These are phyloP conservation scores for Pitta sordida DNA, from an alignment of 2,113 vertebrate genomes.

Conservation along the genomic window DNA sequence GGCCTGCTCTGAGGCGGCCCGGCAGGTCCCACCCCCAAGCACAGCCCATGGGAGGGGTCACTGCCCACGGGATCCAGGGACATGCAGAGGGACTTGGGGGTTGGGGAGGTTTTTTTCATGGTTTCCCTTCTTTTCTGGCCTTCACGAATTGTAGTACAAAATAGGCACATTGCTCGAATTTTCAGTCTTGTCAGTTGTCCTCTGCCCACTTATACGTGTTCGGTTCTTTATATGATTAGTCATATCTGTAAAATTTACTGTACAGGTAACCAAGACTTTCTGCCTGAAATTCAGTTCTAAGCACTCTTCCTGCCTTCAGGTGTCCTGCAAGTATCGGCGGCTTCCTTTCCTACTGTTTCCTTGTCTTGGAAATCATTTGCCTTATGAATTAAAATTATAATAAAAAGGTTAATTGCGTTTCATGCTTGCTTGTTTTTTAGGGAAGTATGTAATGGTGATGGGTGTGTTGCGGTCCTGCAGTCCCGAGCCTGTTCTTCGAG, in stretches of 20 bases:
- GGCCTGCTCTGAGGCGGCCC: fast-evolving
- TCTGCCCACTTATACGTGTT: background rate
- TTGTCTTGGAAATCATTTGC: background rate
- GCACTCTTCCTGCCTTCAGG: background rate
- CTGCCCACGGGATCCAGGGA: too few relatives aligned
- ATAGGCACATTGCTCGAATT: background rate
- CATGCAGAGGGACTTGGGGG: background rate
- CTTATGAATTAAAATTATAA: background rate
- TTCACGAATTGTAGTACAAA: background rate
- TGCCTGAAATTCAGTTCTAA: background rate
- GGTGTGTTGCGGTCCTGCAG: slow-evolving; percentile 78
- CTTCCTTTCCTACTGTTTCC: background rate
- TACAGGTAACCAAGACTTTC: background rate
- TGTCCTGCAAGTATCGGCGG: background rate
- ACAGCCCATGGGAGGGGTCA: background rate
- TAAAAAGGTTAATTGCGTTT: background rate
- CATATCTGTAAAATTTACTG: background rate
- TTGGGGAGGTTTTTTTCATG: too few relatives aligned
- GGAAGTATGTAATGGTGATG: slow-evolving; percentile 96
- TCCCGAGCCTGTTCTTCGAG: slow-evolving; percentile 86
- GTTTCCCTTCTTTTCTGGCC: fast-evolving
- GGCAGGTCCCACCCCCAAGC: too few relatives aligned
- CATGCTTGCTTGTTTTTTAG: slow-evolving; percentile 54
- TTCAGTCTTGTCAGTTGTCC: background rate
- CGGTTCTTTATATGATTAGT: background rate